Evolutionary conservation across 2,888 invertebrate genomes (phyloP).

Genomic region (Platynereis dumerilii): DNA sequence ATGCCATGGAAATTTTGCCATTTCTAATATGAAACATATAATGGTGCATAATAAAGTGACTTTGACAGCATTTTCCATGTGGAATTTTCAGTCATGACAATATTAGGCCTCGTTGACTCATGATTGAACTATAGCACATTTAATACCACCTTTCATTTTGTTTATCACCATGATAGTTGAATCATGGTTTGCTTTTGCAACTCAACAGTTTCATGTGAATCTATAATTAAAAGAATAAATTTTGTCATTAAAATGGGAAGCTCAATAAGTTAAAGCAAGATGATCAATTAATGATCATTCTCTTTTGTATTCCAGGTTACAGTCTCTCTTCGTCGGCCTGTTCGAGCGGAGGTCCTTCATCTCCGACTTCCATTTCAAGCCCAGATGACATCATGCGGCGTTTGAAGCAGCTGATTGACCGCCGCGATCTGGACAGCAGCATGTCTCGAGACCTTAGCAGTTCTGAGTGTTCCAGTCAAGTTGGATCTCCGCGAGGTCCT

Average conservation of each 20-base stretch:
- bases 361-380: constrained; percentile 72
- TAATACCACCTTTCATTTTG: background rate
- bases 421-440: constrained; percentile 1
- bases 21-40: no score
- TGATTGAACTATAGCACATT: background rate
- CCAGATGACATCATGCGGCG: constrained; percentile 46
- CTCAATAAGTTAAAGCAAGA: no score
- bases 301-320: constrained; percentile 22
- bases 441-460: constrained; percentile 4
- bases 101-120: background rate
- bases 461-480: constrained; percentile 11
- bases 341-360: constrained; percentile 78
- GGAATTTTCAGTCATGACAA: no score
- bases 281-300: no score
- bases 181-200: no score
- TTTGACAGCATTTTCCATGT: no score
- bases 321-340: constrained; percentile 73
- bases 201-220: no score
- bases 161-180: background rate
- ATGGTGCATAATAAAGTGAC: no score
- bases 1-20: no score
- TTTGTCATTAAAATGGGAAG: no score
- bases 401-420: constrained; percentile 40
- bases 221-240: no score
- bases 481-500: background rate